Conservation (phyloP, 2,888 invertebrate species). For the Selenia dentaria region DNA sequence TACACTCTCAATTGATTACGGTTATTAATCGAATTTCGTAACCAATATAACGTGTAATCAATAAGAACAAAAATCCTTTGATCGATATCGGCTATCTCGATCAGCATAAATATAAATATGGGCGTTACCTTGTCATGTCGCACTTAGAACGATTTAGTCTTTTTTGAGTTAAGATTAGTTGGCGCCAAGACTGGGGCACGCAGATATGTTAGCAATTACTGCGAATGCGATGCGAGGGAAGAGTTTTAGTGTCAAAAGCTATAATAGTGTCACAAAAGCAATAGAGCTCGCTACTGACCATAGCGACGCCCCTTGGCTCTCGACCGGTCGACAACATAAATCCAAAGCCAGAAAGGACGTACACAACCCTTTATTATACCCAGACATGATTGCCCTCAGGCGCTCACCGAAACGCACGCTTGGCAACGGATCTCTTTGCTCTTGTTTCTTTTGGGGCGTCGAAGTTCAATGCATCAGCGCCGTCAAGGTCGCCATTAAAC, state of each 20-base stretch:
- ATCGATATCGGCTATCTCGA: conserved; percentile 45
- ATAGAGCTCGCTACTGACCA: conserved; percentile 54
- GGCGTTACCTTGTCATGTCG: conserved; percentile 65
- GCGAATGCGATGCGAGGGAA: conserved; percentile 17
- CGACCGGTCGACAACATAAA: conserved; percentile 61
- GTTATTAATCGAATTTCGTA: conserved; percentile 47
- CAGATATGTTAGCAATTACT: conserved; percentile 54
- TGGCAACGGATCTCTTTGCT: conserved; percentile 64
- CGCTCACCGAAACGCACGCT: conserved; percentile 72
- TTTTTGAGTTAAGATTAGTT: conserved; percentile 40
- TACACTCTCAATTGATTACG: conserved; percentile 38
- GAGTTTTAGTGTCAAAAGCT: conserved; percentile 29
- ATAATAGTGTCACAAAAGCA: conserved; percentile 76
- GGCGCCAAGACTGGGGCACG: conserved; percentile 40
- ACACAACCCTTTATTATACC: conserved; percentile 79
- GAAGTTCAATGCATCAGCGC: conserved; percentile 56
- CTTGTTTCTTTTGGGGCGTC: conserved; percentile 53
- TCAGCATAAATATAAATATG: conserved; percentile 72
- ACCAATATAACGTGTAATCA: conserved; percentile 42
- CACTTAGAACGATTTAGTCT: conserved; percentile 58
- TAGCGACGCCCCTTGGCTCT: conserved; percentile 59
- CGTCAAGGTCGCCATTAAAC: conserved; percentile 53
- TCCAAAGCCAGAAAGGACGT: conserved; percentile 70
- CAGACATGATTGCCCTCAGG: conserved; percentile 81
- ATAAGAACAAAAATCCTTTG: conserved; percentile 41